Evolutionary conservation across 2,888 invertebrate species (phyloP), one percentile per base, ranked within the genome.

Genomic region (Smittia aterrima): DNA sequence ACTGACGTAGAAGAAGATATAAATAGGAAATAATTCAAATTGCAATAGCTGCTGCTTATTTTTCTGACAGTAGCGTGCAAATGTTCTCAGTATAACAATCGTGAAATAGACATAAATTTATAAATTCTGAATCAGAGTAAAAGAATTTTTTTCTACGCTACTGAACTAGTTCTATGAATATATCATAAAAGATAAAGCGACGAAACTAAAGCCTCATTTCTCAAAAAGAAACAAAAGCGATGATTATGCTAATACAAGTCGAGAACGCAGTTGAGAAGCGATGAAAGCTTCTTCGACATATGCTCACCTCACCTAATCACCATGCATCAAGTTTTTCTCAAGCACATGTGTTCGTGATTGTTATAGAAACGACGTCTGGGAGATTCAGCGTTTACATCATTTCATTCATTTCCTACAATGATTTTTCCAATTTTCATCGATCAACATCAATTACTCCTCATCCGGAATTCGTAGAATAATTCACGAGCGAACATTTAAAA

Each of bases 21-120:
- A 58, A 58, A 58, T 58, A 58, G 18, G n/a, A 58, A 58, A 58
- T 20, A 16, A 47, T 58, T 22, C 58, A 9, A 47, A 58, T 13
- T 58, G 58, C 58, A 9, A 3, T 2, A n/a, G n/a, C n/a, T 58
- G 58, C 18, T 18, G 38, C 6, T 38, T 38, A 7, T 38, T 38
- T 7, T 9, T 38, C 38, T 7, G 38, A 47, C 47, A n/a, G 16
- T n/a, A 11, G 6, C 47, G 47, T n/a, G 16, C 13, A 38, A 38
- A 11, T 38, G 38, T 38, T n/a, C n/a, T n/a, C n/a, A n/a, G n/a
- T n/a, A n/a, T n/a, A n/a, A n/a, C n/a, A n/a, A n/a, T n/a, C n/a
- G n/a, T n/a, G n/a, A n/a, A n/a, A n/a, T n/a, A n/a, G n/a, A n/a
- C n/a, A n/a, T n/a, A n/a, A n/a, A n/a, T n/a, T n/a, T n/a, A n/a